Conservation (phyloP, 23 tunicate species). For the Ascidia mentula region DNA sequence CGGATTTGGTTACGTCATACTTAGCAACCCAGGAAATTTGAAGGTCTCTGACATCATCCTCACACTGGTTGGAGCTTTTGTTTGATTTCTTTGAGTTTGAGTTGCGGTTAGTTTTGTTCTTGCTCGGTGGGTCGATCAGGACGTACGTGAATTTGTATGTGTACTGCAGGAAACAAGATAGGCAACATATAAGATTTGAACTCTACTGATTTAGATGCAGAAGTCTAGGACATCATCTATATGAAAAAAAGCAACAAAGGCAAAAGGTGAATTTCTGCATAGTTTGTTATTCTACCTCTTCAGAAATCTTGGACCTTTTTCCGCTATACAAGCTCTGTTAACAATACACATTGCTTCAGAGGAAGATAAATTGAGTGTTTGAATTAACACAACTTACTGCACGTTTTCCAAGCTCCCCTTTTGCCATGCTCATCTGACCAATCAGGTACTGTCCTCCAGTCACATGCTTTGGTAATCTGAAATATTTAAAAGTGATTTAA, state of each 20-base stretch:
- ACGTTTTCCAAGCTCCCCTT: constrained; percentile 56
- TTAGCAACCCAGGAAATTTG: constrained; percentile 81
- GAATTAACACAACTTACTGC: constrained; percentile 81
- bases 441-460: constrained; percentile 53
- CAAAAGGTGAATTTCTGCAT: no score
- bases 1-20: no score
- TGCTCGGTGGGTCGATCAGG: constrained; percentile 49
- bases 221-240: no score
- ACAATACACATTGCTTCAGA: not conserved
- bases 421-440: constrained; percentile 54
- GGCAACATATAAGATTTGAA: no score
- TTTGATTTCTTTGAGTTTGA: not conserved
- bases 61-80: constrained; percentile 24
- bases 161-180: not conserved
- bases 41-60: constrained; percentile 75
- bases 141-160: constrained; percentile 42
- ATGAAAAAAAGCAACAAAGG: no score
- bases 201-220: no score
- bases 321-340: constrained; percentile 36
- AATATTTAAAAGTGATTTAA: not conserved
- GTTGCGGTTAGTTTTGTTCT: constrained; percentile 26
- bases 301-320: constrained; percentile 12
- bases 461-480: constrained; percentile 57
- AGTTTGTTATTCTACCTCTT: constrained; percentile 3
- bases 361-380: no score